Conservation (phyloP, 1,140 invertebrate genomes). For the Coelopa frigida region DNA sequence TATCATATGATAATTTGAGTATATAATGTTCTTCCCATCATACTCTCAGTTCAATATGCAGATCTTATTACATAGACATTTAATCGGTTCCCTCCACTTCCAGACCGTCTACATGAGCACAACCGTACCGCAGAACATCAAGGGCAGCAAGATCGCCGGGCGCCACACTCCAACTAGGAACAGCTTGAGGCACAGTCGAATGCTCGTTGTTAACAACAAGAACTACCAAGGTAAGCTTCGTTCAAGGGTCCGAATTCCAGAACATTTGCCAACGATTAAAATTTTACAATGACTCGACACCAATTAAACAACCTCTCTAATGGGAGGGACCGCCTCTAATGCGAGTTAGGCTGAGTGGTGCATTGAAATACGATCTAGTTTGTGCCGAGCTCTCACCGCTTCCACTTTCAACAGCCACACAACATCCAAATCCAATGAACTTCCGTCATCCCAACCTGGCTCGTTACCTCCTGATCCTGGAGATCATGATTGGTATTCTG, state of each 20-base stretch:
- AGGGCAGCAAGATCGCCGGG: slow-evolving; percentile 53
- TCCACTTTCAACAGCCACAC: slow-evolving; percentile 20
- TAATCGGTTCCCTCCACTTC: slow-evolving; percentile 20
- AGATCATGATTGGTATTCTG: slow-evolving; percentile 51
- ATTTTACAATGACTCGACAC: too few relatives aligned
- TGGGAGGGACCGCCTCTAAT: too few relatives aligned
- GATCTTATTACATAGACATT: too few relatives aligned
- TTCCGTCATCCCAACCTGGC: slow-evolving; percentile 51
- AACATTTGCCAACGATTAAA: too few relatives aligned
- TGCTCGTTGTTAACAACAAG: slow-evolving; percentile 59
- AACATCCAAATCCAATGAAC: slow-evolving; percentile 30
- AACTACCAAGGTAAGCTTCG: slow-evolving; percentile 48
- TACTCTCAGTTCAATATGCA: too few relatives aligned
- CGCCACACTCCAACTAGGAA: slow-evolving; percentile 63
- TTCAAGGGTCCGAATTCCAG: slow-evolving; percentile 2
- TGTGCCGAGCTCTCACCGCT: too few relatives aligned
- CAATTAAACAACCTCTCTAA: too few relatives aligned
- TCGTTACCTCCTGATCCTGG: slow-evolving; percentile 50
- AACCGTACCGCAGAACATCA: slow-evolving; percentile 63
- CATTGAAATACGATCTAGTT: too few relatives aligned
- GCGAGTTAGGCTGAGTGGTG: too few relatives aligned
- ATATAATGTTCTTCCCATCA: too few relatives aligned
- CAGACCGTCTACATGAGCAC: slow-evolving; percentile 51
- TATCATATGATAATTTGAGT: too few relatives aligned
- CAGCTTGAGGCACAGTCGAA: slow-evolving; percentile 61